These are phyloP conservation scores for Linyphia triangularis DNA, from an alignment of 2,888 invertebrate genomes.

Conservation along the genomic window DNA sequence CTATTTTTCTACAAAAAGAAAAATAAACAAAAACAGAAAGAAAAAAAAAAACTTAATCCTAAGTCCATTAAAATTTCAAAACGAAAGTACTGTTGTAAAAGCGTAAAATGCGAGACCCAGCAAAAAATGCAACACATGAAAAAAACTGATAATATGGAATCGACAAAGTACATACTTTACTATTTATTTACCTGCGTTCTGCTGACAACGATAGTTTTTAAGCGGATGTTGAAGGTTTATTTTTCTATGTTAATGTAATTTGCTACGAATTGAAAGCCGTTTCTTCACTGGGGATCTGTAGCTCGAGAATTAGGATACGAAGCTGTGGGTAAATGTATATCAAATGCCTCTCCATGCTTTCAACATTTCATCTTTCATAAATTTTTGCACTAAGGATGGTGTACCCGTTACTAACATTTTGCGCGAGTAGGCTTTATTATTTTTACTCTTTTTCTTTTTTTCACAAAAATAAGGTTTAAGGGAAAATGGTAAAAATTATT, in stretches of 20 bases:
- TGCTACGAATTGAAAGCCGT: conserved; percentile 53
- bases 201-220: conserved; percentile 62
- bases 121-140: not conserved
- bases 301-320: not conserved
- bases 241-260: conserved; percentile 68
- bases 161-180: conserved; percentile 36
- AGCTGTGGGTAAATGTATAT: not conserved
- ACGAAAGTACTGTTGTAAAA: conserved; percentile 43
- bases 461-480: no score
- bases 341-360: conserved; percentile 9
- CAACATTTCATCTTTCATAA: not conserved
- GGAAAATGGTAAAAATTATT: no score
- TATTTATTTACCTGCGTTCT: conserved; percentile 57
- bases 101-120: conserved; percentile 22
- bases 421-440: no score
- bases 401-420: not conserved
- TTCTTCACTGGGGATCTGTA: conserved; percentile 18
- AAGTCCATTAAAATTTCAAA: conserved; percentile 74
- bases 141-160: conserved; percentile 18
- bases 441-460: no score
- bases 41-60: conserved; percentile 52
- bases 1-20: conserved; percentile 11
- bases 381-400: conserved; percentile 8
- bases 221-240: conserved; percentile 38
- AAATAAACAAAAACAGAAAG: not conserved